Evolutionary conservation across 2,888 invertebrate genomes (phyloP).

Genomic region (Cephalotes varians): DNA sequence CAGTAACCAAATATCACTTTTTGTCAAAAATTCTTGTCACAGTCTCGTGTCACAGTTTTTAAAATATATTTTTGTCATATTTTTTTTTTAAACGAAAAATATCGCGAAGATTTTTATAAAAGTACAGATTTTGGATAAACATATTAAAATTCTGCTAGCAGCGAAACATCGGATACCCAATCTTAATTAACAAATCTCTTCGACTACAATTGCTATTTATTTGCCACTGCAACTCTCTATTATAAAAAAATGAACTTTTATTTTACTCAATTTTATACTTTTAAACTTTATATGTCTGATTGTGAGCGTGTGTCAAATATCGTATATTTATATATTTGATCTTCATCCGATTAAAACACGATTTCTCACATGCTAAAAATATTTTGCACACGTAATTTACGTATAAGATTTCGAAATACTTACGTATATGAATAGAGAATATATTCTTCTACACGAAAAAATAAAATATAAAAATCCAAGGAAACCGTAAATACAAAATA

Average conservation of each 20-base stretch:
- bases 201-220: background rate
- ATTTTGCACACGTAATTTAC: background rate
- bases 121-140: conserved; percentile 33
- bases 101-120: conserved; percentile 9
- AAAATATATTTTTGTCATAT: background rate
- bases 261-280: background rate
- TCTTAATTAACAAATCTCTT: conserved; percentile 57
- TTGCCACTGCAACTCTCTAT: background rate
- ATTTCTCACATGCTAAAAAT: conserved; percentile 23
- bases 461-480: background rate
- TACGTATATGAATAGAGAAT: background rate
- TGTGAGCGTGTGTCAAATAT: conserved; percentile 29
- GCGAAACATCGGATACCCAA: conserved; percentile 30
- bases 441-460: background rate
- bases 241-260: conserved; percentile 18
- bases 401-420: conserved; percentile 27
- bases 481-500: background rate
- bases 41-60: background rate
- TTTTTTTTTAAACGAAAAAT: background rate
- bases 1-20: background rate
- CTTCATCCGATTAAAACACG: conserved; percentile 27
- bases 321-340: conserved; percentile 35
- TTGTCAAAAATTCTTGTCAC: background rate
- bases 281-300: conserved; percentile 38
- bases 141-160: conserved; percentile 16